These are phyloP conservation scores for Copidosoma floridanum DNA, from an alignment of 1,140 invertebrate species.

Conservation along the genomic window DNA sequence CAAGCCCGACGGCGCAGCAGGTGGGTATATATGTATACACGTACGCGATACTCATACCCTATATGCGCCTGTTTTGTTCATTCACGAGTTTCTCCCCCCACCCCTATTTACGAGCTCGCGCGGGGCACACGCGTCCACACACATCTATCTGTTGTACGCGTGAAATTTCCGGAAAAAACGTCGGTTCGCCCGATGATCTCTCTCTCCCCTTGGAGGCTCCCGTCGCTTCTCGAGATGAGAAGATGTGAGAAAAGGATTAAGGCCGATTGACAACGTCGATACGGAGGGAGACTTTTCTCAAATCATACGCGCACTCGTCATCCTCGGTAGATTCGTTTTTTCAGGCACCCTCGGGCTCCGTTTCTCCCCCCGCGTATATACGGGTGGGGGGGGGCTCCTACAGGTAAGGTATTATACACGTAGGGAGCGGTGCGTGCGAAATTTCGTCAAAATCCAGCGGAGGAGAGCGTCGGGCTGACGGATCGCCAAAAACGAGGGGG, in stretches of 20 bases:
- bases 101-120: too few relatives aligned
- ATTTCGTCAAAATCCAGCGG: conserved; percentile 13
- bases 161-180: too few relatives aligned
- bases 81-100: too few relatives aligned
- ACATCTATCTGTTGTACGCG: too few relatives aligned
- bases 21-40: conserved; percentile 29
- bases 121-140: too few relatives aligned
- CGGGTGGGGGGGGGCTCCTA: too few relatives aligned
- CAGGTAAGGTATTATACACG: too few relatives aligned
- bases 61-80: too few relatives aligned
- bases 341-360: not conserved
- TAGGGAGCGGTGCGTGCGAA: conserved; percentile 18
- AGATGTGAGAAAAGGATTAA: conserved; percentile 54
- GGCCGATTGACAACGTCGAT: conserved; percentile 12
- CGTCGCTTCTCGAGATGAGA: conserved; percentile 14
- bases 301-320: conserved; percentile 16
- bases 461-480: conserved; percentile 47
- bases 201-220: too few relatives aligned
- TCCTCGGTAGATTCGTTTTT: not conserved
- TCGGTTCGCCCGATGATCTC: conserved; percentile 35
- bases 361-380: not conserved
- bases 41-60: not conserved
- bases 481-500: conserved; percentile 56
- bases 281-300: conserved; percentile 26
- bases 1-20: conserved; percentile 38